Evolutionary conservation across 2,888 invertebrate species (phyloP), one percentile per base, ranked within the genome.

Genomic region (Leucozona laternaria): DNA sequence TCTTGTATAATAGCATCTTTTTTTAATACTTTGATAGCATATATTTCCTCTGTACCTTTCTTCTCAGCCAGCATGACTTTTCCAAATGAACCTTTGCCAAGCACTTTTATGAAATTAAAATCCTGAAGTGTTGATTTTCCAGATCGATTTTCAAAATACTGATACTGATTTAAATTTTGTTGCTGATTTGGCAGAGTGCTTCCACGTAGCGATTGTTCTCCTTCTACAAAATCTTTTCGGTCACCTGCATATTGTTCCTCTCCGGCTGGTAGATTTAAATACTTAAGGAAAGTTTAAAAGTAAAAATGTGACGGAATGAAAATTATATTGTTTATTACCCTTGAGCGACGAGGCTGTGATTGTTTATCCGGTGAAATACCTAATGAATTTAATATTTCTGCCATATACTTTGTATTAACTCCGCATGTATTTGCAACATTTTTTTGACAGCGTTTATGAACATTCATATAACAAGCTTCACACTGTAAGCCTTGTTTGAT

Each of bases 361-460:
- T 97, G 95, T 93, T 97, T 97, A 90, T 96, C 96, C 8, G 97
- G 97, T 72, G 97, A 96, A 91, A 99, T 96, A 91, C 98, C 98
- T 93, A 99, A 96, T 91, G 96, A 96, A 91, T 95, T 96, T 89
- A 99, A 95, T 89, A 98, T 96, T 92, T 97, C 97, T 5, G 98
- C 99, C 97, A 99, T 97, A 93, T 96, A 96, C 93, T 98, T 98
- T 76, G 98, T 97, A 94, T 99, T 97, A 93, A 99, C 98, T 90
- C 99, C 99, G 93, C 99, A 99, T 93, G 98, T 99, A 94, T 99
- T 99, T 86, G 99, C 99, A 88, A 99, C 99, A 93, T 99, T 99
- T 93, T 98, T 98, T 94, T 98, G 97, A 93, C 99, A 99, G 79
- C 99, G 95, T 93, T 99, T 99, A 94, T 99, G 99, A 86, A 99